phyloP scores from a whole-genome alignment of 1,140 invertebrate genomes.

The Penaeus chinensis region DNA sequence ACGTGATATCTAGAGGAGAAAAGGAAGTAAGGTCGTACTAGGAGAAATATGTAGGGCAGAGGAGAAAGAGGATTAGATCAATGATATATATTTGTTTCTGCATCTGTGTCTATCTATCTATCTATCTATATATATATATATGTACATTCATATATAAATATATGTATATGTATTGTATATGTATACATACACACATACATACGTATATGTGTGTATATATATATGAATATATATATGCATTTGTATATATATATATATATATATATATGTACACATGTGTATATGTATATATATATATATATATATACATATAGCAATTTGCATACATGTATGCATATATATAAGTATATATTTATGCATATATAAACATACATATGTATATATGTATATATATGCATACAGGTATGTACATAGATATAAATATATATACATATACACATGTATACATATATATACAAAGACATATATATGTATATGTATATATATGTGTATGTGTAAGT shows the following conservation, averaged over 20 bases:
- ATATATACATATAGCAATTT: neutral
- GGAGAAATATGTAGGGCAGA: no score
- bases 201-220: constrained; percentile 18
- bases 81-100: neutral
- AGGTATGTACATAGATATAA: constrained; percentile 24
- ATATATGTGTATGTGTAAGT: neutral
- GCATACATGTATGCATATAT: neutral
- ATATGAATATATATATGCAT: constrained; percentile 21
- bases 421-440: constrained; percentile 19
- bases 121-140: no score
- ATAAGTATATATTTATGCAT: constrained; percentile 2
- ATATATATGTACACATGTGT: constrained; percentile 1
- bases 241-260: constrained; percentile 31
- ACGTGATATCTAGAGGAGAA: no score
- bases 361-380: constrained; percentile 20
- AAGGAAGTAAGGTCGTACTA: no score
- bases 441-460: constrained; percentile 8
- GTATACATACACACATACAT: neutral
- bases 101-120: no score
- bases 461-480: neutral
- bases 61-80: no score
- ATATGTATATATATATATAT: neutral
- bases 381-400: constrained; percentile 26
- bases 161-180: no score
- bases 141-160: no score